Percentiles rank a stretch among this genome's conserved stretches.
phyloP scores from a whole-genome alignment of 2,888 invertebrate genomes.

The Galerucella calmariensis region DNA sequence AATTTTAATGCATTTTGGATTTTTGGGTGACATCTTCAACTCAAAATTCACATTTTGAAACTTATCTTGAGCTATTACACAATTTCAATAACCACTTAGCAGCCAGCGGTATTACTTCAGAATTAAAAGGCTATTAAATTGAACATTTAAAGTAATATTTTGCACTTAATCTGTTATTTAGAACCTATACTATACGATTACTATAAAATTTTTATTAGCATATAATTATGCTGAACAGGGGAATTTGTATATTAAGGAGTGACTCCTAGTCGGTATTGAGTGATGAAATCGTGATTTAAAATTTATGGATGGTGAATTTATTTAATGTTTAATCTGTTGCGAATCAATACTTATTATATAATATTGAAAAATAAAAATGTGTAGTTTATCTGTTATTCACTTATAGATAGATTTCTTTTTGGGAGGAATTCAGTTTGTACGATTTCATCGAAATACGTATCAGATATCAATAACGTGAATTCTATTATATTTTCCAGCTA shows the following conservation, averaged over 20 bases:
- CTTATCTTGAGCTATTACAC: neutral
- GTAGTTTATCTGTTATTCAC: neutral
- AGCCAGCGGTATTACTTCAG: neutral
- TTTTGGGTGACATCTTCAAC: neutral
- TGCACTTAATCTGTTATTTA: constrained; percentile 19
- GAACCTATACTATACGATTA: constrained; percentile 17
- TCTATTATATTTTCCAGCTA: too few relatives aligned
- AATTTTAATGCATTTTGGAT: too few relatives aligned
- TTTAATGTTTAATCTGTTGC: constrained; percentile 10
- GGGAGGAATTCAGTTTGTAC: too few relatives aligned
- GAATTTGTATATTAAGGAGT: constrained; percentile 27
- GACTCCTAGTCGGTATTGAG: constrained; percentile 21
- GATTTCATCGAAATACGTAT: too few relatives aligned
- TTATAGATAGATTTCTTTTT: too few relatives aligned
- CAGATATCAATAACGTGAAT: too few relatives aligned
- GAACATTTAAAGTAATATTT: constrained; percentile 12
- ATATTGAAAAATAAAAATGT: neutral
- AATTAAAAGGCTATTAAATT: neutral
- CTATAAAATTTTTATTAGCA: constrained; percentile 23
- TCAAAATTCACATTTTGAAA: neutral
- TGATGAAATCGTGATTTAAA: constrained; percentile 26
- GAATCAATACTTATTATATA: neutral
- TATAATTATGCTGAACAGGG: constrained; percentile 28
- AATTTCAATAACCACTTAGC: neutral
- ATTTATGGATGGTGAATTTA: constrained; percentile 24